Base-by-base conservation (phyloP, 2,113 vertebrate genomes). In the Rhinopomastus cyanomelas region DNA sequence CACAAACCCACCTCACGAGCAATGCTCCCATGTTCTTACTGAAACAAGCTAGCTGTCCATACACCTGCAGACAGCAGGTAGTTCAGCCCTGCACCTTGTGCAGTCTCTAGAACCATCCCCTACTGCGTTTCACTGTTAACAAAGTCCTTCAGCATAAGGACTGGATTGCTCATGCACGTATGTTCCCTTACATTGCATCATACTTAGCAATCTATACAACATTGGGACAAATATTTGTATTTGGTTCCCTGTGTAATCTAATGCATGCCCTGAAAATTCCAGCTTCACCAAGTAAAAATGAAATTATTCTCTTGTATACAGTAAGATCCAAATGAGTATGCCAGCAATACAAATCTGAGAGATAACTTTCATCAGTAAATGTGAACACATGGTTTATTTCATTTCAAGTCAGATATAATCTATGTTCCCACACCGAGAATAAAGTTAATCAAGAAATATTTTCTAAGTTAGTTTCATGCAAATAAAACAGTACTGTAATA, bases 321-420 rank as follows among this genome's bases (percentile, higher is more conserved):
- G 74, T 27, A 42, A 39, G 36, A 79, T 10, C 3, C 55, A 76
- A 88, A 92, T 32, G 26, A 87, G n/a, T 53, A 64, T 60, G 56
- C 36, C 88, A 67, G 64, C 39, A 90, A 11, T 80, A 36, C 42
- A 85, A 90, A 59, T 67, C 5, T 61, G 78, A 39, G 75, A 64
- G 85, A 88, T 88, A 85, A 83, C 21, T 85, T 78, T 78, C 66
- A 3, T 64, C 89, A 89, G 39, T 64, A 72, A 59, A 8, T 29
- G 79, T 44, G 83, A 95, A 89, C 61, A 94, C 93, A 61, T 61
- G n/a, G 30, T 76, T 91, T 89, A 85, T 82, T 86, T 91, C 84
- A 94, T 92, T 94, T 87, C 36, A 90, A 93, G 57, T 83, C 37
- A 82, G 79, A 89, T 92, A 71, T 80, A 85, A 95, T 93, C 82